These are phyloP conservation scores for Smittia sp. DNA, from an alignment of 2,888 invertebrate species.

Conservation along the genomic window DNA sequence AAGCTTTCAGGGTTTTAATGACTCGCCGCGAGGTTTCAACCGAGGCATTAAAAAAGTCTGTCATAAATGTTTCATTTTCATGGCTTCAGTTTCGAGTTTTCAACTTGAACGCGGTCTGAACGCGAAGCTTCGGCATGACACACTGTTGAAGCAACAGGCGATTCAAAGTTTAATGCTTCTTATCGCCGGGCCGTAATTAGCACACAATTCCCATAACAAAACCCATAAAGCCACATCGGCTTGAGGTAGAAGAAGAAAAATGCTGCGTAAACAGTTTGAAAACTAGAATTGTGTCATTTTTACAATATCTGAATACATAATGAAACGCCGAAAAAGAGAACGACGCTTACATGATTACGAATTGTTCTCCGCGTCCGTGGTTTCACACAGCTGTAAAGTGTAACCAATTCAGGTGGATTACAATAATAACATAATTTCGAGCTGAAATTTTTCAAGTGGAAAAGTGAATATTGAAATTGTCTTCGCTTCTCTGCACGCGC, in stretches of 20 bases:
- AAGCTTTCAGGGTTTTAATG: conserved; percentile 1
- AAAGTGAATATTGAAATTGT: no score
- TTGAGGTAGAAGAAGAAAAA: not conserved
- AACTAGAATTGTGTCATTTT: conserved; percentile 34
- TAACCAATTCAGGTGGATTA: not conserved
- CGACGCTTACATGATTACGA: not conserved
- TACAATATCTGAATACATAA: conserved; percentile 35
- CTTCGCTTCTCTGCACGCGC: no score
- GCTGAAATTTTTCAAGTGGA: no score
- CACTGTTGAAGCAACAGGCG: no score
- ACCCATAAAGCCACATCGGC: conserved; percentile 1
- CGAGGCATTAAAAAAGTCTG: not conserved
- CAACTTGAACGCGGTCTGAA: no score
- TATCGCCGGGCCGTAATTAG: not conserved
- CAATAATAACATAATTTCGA: no score
- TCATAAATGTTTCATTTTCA: conserved; percentile 6
- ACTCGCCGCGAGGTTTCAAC: not conserved
- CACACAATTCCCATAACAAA: not conserved
- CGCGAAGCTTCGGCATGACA: no score
- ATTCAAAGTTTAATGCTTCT: no score
- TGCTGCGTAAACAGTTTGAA: conserved; percentile 20
- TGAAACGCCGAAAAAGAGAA: conserved; percentile 10
- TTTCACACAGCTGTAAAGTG: not conserved
- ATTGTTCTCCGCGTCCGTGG: not conserved
- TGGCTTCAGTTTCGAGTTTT: not conserved